Base-by-base conservation (phyloP, 2,113 vertebrate genomes). In the Centropus unirufus region DNA sequence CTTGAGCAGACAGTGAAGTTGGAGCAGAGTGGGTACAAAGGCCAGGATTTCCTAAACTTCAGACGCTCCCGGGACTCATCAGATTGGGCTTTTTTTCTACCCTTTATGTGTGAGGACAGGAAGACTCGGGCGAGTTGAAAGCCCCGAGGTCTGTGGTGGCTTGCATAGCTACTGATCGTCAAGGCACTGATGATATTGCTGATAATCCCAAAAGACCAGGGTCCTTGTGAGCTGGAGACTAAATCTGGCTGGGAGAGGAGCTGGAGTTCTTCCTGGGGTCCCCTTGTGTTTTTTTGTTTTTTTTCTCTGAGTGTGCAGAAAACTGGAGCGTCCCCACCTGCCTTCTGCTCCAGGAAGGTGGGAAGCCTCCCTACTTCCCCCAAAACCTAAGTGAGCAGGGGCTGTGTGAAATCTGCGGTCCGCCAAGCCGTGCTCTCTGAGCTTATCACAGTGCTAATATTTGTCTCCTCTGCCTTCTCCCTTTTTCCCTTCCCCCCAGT, bases 391-490 rank as follows among this genome's bases (percentile, higher is more conserved):
- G 57, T 55, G 82, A 87, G 52, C 63, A 49, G 52, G 46, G 83
- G 30, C 70, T 36, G 1, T 44, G 44, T 82, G 81, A 87, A 94
- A 85, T 62, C 77, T 66, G 55, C 72, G 14, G 21, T 89, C 55
- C 67, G 87, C 78, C 73, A 46, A 94, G 86, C 51, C 1, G 1
- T 49, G 52, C 51, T 57, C 59, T 58, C 3, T 3, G 62, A 87
- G 73, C 24, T 96, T 93, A 94, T 94, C 83, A 6, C 57, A 30
- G 55, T 54, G 88, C 85, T 89, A 88, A 14, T 67, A 87, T 77
- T 96, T 96, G 90, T 90, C 92, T 90, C 36, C 62, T 36, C 24
- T 52, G 55, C 70, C 36, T 15, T 30, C 79, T 14, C 13, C 1
- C 20, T 47, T 57, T 8, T 55, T 32, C 67, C 73, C 83, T 27